Conservation (phyloP, 2,797 vertebrate species). For the Novumbra hubbsi region DNA sequence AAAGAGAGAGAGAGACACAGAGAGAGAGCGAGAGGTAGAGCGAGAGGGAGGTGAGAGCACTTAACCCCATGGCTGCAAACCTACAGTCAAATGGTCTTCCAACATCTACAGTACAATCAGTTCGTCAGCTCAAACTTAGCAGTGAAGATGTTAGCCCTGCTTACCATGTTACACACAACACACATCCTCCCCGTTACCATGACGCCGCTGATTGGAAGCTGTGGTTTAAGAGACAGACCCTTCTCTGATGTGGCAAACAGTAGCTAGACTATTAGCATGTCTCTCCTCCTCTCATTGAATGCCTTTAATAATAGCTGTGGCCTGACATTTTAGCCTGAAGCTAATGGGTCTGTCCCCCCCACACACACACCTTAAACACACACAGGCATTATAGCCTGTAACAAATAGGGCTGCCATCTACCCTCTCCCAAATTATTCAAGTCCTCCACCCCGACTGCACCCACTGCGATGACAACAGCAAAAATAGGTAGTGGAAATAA, state of each 20-base stretch:
- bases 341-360: background rate
- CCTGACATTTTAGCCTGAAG: slow-evolving; percentile 8
- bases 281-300: background rate
- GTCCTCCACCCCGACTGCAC: background rate
- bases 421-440: background rate
- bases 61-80: background rate
- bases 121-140: background rate
- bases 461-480: slow-evolving; percentile 6
- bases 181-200: slow-evolving; percentile 8
- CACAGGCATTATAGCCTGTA: slow-evolving; percentile 4
- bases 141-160: background rate
- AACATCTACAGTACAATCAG: background rate
- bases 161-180: background rate
- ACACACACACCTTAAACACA: background rate
- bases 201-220: slow-evolving; percentile 4
- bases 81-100: background rate
- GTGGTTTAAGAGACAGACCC: background rate
- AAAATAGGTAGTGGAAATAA: background rate
- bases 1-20: slow-evolving; percentile 2
- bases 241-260: background rate
- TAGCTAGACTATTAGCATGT: slow-evolving; percentile 1
- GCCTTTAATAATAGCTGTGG: slow-evolving; percentile 2
- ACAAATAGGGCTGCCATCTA: background rate
- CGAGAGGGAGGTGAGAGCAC: background rate
- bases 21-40: slow-evolving; percentile 8